Conservation (phyloP, 2,797 vertebrate species). For the Otolemur crassicaudatus region DNA sequence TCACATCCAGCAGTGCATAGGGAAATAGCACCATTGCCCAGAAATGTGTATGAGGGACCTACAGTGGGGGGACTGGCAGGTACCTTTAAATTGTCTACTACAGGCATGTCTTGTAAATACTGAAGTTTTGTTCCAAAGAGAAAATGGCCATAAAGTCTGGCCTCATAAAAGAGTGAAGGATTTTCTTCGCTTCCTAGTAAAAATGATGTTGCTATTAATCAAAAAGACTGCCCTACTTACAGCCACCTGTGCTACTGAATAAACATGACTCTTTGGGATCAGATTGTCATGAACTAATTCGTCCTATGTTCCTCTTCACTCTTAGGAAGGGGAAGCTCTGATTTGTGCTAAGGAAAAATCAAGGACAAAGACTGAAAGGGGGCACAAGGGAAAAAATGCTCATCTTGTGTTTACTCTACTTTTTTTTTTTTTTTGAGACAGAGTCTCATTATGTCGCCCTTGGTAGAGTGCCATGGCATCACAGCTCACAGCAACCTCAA, state of each 20-base stretch:
- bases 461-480: too few species aligned
- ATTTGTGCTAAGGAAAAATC: conserved; percentile 4
- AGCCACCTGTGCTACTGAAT: not conserved
- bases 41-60: not conserved
- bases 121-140: conserved; percentile 45
- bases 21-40: not conserved
- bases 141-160: conserved; percentile 16
- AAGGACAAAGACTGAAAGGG: not conserved
- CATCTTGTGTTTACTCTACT: not conserved
- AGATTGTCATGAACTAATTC: not conserved
- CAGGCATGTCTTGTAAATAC: not conserved
- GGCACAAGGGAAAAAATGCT: not conserved
- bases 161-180: not conserved
- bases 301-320: not conserved
- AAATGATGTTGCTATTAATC: conserved; percentile 51
- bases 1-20: not conserved
- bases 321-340: not conserved
- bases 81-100: not conserved
- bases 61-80: not conserved
- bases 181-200: conserved; percentile 39
- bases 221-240: not conserved
- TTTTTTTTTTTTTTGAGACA: too few species aligned
- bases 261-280: not conserved
- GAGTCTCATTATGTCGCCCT: too few species aligned
- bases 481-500: too few species aligned